These are phyloP conservation scores for Sthenelais limicola DNA, from an alignment of 2,888 invertebrate species.

Conservation along the genomic window DNA sequence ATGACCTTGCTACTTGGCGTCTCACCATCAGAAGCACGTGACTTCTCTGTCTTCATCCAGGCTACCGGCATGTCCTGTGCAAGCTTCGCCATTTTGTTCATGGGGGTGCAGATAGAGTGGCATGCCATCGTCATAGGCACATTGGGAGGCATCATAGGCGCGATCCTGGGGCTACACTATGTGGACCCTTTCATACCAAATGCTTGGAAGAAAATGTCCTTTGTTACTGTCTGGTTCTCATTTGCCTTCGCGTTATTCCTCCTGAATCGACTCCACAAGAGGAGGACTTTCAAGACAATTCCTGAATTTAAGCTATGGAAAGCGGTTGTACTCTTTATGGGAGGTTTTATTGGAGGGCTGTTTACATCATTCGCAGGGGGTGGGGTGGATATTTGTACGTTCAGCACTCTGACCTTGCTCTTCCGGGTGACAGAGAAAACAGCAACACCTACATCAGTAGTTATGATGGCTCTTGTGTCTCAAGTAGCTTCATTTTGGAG, in stretches of 20 bases:
- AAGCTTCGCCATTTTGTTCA: conserved; percentile 28
- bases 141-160: conserved; percentile 51
- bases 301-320: conserved; percentile 54
- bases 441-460: conserved; percentile 67
- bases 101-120: conserved; percentile 12
- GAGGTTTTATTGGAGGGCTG: conserved; percentile 63
- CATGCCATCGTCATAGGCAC: conserved; percentile 1
- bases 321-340: conserved; percentile 54
- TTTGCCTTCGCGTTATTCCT: conserved; percentile 66
- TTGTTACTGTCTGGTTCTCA: conserved; percentile 66
- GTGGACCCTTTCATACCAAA: conserved; percentile 59
- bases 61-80: conserved; percentile 29
- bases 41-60: conserved; percentile 28
- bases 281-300: conserved; percentile 52
- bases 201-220: conserved; percentile 65
- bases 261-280: conserved; percentile 60
- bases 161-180: conserved; percentile 49
- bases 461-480: conserved; percentile 60
- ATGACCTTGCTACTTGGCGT: conserved; percentile 13
- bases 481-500: conserved; percentile 59
- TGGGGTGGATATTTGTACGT: conserved; percentile 67
- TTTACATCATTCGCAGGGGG: conserved; percentile 64
- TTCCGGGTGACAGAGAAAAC: conserved; percentile 56
- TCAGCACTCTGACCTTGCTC: conserved; percentile 54
- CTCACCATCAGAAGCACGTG: background rate